Conservation (phyloP, 2,797 vertebrate species). For the Perodicticus potto region DNA sequence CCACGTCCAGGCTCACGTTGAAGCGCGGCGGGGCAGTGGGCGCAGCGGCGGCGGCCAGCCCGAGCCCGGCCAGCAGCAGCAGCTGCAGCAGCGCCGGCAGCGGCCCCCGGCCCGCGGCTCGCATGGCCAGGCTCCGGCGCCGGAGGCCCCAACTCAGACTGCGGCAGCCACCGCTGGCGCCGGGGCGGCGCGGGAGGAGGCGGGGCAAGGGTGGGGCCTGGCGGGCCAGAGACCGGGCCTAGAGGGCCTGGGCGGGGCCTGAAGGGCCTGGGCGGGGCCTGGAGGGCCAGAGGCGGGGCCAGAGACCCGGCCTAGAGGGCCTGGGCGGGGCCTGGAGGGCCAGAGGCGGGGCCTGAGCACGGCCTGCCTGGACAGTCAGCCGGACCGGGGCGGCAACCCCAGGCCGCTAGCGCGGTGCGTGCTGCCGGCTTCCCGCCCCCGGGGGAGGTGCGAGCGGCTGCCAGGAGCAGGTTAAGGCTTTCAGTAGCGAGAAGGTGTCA, state of each 20-base stretch:
- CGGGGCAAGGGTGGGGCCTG: background rate
- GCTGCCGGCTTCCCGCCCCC: too few species aligned
- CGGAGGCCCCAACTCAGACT: fast-evolving
- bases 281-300: background rate
- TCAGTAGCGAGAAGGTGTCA: background rate
- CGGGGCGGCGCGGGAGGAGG: fast-evolving
- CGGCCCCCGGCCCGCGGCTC: fast-evolving
- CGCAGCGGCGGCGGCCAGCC: background rate
- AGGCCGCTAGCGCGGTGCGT: too few species aligned
- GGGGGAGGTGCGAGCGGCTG: background rate
- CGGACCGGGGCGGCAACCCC: fast-evolving
- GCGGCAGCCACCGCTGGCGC: fast-evolving
- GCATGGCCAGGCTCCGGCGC: background rate
- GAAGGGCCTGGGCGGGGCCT: background rate
- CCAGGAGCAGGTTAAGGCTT: background rate
- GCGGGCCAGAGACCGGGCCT: too few species aligned
- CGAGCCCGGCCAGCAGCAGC: background rate
- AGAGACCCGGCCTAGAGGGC: too few species aligned
- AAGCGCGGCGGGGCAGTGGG: slow-evolving; percentile 63
- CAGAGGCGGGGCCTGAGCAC: background rate
- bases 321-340: background rate
- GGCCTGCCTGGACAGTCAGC: background rate
- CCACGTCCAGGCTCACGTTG: slow-evolving; percentile 87
- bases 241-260: background rate
- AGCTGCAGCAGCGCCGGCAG: slow-evolving; percentile 14